Evolutionary conservation across 2,113 vertebrate species (phyloP), one percentile per base, ranked within the genome.

Genomic region (Noturus placidus): DNA sequence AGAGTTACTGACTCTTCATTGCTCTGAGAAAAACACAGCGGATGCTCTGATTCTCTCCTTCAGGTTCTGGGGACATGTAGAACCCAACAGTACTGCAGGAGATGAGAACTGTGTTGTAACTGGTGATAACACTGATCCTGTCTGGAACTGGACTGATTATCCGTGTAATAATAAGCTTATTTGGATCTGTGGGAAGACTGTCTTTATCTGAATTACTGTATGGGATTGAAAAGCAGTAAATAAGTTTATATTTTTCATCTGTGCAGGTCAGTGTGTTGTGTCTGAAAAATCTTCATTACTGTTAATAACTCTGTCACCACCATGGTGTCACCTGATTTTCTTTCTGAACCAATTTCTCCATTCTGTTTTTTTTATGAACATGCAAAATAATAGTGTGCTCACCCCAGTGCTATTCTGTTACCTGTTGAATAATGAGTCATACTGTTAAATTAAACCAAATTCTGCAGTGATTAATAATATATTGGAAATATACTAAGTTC

Each of bases 91-190:
- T 82, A 0, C 46, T 9, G 33, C 0, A 63, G 14, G 25, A 5
- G 25, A 65, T 46, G 38, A 83, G 59, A 25, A 83, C 30, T 84
- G 65, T 84, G 42, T 22, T 22, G 4, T 54, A 8, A 70, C 46
- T 20, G 8, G n/a, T 57, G 17, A 56, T 2, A 35, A 1, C 17
- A 5, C 78, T 20, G 30, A 57, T 57, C n/a, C 3, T 35, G 4
- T 57, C 52, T 2, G 30, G 54, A 67, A 25, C 27, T 86, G 85
- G 85, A 61, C 76, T 35, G 74, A 79, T 86, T 79, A 52, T 79
- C n/a, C 57, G 11, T 86, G 85, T 77, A 3, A 79, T 9, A 0
- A 8, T 65, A 2, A 15, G 25, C 19, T 86, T 42, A 15, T 50
- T n/a, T 61, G 59, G 59, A 61, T 82, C 5, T 82, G 81, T 65